Evolutionary conservation across 1,140 invertebrate genomes (phyloP).

Genomic region (Patella vulgata): DNA sequence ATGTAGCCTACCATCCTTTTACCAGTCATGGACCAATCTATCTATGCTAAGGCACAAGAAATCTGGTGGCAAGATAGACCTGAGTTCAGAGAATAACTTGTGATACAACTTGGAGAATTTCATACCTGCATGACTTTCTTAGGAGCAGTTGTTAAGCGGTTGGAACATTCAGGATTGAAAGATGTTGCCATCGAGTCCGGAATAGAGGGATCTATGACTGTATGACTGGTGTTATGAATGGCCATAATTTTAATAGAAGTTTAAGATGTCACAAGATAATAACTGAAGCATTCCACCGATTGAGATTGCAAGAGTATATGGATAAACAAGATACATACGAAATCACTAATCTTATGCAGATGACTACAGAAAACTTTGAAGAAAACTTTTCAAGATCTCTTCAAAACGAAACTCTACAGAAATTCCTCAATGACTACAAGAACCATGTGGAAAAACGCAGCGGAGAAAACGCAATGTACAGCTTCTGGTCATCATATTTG

Average conservation of each 20-base stretch:
- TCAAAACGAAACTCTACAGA: neutral
- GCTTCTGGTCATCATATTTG: neutral
- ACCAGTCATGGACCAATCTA: neutral
- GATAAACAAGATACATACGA: neutral
- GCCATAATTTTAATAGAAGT: slow-evolving; percentile 4
- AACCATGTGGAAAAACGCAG: no score
- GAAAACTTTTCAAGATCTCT: neutral
- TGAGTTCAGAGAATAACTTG: neutral
- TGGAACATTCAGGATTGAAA: no score
- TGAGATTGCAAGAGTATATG: neutral
- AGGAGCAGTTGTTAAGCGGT: neutral
- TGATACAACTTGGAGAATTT: slow-evolving; percentile 1
- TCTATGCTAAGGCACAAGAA: slow-evolving; percentile 1
- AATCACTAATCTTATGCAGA: neutral
- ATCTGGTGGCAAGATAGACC: neutral
- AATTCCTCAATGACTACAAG: neutral
- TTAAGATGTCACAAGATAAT: neutral
- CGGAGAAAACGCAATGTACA: neutral
- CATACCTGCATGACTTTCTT: neutral
- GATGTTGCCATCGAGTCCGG: neutral
- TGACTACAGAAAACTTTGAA: neutral
- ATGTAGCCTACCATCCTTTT: no score
- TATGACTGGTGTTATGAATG: neutral
- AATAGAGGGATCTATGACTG: neutral
- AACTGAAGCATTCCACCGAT: neutral